These are phyloP conservation scores for Eulemur rufifrons DNA, from an alignment of 2,113 vertebrate species.

Conservation along the genomic window DNA sequence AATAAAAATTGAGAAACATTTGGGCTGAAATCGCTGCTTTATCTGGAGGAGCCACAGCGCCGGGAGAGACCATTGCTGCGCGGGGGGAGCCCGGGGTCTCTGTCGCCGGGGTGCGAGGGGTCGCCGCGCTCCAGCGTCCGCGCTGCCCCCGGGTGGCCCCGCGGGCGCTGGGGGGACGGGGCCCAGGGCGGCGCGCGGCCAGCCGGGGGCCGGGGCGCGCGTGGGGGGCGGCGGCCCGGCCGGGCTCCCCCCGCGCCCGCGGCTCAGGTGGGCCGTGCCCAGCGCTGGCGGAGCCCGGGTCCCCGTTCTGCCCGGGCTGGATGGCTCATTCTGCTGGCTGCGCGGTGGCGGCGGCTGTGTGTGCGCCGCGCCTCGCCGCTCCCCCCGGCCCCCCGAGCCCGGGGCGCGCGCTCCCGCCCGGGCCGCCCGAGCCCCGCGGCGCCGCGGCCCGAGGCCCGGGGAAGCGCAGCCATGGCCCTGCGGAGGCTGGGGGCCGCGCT, in stretches of 20 bases:
- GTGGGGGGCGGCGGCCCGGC: background rate
- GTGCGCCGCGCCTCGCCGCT: constrained; percentile 76
- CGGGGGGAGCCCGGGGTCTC: constrained; percentile 48
- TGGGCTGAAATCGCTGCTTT: constrained; percentile 85
- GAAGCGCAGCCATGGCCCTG: constrained; percentile 80
- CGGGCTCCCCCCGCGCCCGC: constrained; percentile 60
- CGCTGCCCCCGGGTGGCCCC: background rate
- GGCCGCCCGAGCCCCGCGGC: constrained; percentile 73
- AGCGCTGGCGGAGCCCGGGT: constrained; percentile 79
- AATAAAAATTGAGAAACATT: constrained; percentile 81
- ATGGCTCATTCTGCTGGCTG: constrained; percentile 82
- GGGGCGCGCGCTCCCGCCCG: constrained; percentile 75
- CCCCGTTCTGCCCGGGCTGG: constrained; percentile 77
- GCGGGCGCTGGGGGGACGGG: background rate
- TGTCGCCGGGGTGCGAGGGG: background rate
- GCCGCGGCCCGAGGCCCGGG: constrained; percentile 72
- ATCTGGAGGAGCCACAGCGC: constrained; percentile 83
- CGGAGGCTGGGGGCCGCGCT: constrained; percentile 81
- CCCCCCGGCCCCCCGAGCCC: constrained; percentile 77
- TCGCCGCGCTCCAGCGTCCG: background rate
- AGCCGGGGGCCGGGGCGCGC: background rate
- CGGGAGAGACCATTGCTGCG: constrained; percentile 82
- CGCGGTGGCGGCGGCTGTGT: constrained; percentile 75
- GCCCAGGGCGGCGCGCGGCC: background rate
- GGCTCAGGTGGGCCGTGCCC: constrained; percentile 75